Conservation (phyloP, 92 coral and sea anemone genomes). For the Palythoa grandiflora region DNA sequence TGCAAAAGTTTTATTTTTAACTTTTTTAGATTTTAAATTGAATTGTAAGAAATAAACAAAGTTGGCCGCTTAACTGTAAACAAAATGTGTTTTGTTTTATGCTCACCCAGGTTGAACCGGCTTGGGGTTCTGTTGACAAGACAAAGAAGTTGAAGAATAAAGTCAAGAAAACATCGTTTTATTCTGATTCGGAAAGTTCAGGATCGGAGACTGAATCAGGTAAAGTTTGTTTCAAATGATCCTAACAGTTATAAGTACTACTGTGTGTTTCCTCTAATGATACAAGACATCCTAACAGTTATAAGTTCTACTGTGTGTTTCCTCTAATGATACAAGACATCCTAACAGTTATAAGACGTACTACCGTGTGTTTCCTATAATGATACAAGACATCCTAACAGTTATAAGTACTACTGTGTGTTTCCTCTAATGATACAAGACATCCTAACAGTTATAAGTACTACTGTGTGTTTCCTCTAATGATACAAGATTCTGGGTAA, state of each 20-base stretch:
- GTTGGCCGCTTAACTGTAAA: neutral
- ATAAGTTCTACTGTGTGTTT: neutral
- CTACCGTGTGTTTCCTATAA: too few relatives aligned
- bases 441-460: too few relatives aligned
- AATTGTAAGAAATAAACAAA: neutral
- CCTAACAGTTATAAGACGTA: too few relatives aligned
- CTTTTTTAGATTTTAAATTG: too few relatives aligned
- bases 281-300: neutral
- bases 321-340: neutral
- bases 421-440: too few relatives aligned
- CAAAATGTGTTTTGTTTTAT: neutral
- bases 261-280: neutral
- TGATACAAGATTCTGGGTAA: neutral
- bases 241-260: neutral
- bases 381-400: too few relatives aligned
- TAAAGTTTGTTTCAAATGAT: neutral
- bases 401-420: too few relatives aligned
- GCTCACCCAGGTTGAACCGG: constrained; percentile 19
- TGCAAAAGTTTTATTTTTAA: too few relatives aligned
- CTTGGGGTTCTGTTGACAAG: constrained; percentile 23
- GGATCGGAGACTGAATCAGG: constrained; percentile 29
- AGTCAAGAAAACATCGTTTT: constrained; percentile 37
- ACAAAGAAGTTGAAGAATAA: constrained; percentile 40
- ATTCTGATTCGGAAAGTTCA: constrained; percentile 39
- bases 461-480: too few relatives aligned